Conservation (phyloP, 2,888 invertebrate genomes). For the Asteroscopus sphinx region DNA sequence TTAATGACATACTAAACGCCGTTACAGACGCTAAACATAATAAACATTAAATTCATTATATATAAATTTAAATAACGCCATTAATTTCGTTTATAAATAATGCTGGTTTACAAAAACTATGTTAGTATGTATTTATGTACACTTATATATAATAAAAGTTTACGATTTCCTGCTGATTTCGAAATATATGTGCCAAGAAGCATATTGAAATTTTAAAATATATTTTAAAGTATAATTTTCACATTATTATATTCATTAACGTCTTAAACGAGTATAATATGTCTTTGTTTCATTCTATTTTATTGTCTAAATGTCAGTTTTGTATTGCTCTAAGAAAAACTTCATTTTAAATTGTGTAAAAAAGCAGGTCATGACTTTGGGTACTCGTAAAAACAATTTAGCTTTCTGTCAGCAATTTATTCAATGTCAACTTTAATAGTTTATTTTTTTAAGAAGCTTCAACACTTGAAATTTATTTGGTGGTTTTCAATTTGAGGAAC, state of each 20-base stretch:
- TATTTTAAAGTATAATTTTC: constrained; percentile 52
- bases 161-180: constrained; percentile 57
- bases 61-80: constrained; percentile 36
- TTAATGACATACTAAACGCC: constrained; percentile 35
- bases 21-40: constrained; percentile 43
- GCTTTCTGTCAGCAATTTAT: constrained; percentile 37
- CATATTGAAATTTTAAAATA: constrained; percentile 39
- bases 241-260: constrained; percentile 48
- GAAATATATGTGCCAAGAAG: constrained; percentile 45
- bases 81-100: constrained; percentile 42
- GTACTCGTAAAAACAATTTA: constrained; percentile 38
- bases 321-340: constrained; percentile 23
- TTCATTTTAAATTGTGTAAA: constrained; percentile 17
- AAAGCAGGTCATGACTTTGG: constrained; percentile 37
- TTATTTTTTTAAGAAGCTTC: no score
- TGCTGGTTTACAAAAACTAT: constrained; percentile 47
- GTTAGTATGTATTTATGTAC: constrained; percentile 54
- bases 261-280: constrained; percentile 39
- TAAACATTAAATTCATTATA: constrained; percentile 43
- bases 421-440: constrained; percentile 39
- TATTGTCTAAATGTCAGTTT: constrained; percentile 12
- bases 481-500: constrained; percentile 29
- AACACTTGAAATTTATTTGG: constrained; percentile 13
- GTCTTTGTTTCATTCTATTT: constrained; percentile 45
- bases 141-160: constrained; percentile 54